Evolutionary conservation across 2,888 invertebrate species (phyloP), one percentile per base, ranked within the genome.

Genomic region (Ypsolopha sequella): DNA sequence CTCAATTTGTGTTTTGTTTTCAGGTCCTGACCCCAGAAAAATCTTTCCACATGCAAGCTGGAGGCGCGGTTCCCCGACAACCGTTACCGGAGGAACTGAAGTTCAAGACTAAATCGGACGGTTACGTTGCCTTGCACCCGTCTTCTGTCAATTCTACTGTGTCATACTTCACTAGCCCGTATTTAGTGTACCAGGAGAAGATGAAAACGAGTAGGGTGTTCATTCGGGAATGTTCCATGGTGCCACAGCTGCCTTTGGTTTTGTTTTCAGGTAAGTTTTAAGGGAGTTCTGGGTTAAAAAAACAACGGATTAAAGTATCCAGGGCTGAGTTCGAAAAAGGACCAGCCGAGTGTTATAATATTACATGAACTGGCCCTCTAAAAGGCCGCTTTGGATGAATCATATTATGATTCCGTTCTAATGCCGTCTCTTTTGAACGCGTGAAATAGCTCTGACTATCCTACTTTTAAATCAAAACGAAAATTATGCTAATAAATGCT

Each of bases 111-210:
- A 91, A 91, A 55, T 80, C 90, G 41, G 94, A 94, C 73, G 93
- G 92, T 14, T 91, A 88, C 63, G 94, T 94, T 0, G 80, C 88
- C 10, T 74, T 95, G 1, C 95, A 95, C 74, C 94, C 94, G 0
- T 93, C 93, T 0, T 94, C 94, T 0, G 89, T 94, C 0, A 93
- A 93, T 69, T 90, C 91, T 2, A 82, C 77, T 7, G 80, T 91
- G 0, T 89, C 89, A 0, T 81, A 90, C 63, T 95, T 90, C 66
- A 79, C 89, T 7, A 92, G 93, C 64, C 94, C 95, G 0, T 95
- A 93, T 65, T 70, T 95, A 43, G 92, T 94, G 33, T 95, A 91
- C 65, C 94, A 95, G 67, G 95, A 95, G 70, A 95, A 95, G 72
- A 90, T 95, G 14, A 93, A 92, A 68, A 95, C 95, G 0, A 92